These are phyloP conservation scores for Proteles cristata DNA, from an alignment of 2,113 vertebrate species.

Conservation along the genomic window DNA sequence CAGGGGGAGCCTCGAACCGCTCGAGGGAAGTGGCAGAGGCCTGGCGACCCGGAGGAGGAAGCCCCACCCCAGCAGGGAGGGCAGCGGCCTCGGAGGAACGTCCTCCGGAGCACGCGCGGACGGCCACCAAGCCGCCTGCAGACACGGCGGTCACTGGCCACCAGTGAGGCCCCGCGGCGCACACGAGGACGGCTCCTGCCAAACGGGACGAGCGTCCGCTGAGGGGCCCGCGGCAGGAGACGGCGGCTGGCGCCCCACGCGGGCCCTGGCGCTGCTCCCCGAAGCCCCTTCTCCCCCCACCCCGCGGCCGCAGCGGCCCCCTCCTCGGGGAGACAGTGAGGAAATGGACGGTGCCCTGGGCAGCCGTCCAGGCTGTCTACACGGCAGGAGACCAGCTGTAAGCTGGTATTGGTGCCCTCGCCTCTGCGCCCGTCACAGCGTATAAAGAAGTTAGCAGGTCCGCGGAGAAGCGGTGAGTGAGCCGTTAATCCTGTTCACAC, in stretches of 20 bases:
- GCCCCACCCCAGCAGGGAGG: no score
- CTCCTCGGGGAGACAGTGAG: not conserved
- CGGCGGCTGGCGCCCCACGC: no score
- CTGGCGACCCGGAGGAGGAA: no score
- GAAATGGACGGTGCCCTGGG: not conserved
- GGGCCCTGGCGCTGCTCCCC: no score
- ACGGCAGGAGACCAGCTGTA: not conserved
- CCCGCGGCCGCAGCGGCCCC: not conserved
- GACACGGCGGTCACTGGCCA: no score
- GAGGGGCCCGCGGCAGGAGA: no score
- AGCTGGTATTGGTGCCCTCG: not conserved
- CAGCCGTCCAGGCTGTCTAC: not conserved
- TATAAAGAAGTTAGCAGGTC: not conserved
- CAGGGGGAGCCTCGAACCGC: not conserved
- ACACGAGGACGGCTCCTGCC: no score
- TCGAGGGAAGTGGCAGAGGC: no score
- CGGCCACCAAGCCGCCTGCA: no score
- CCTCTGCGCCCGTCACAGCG: not conserved
- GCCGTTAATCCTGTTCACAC: not conserved
- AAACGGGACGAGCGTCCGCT: no score
- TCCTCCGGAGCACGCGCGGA: accelerated
- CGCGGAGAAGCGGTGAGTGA: not conserved
- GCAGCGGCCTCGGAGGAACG: accelerated
- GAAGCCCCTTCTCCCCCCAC: no score
- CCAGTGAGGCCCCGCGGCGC: no score